Base-by-base conservation (phyloP, 2,888 invertebrate species). In the Orthonychiurus folsomi region DNA sequence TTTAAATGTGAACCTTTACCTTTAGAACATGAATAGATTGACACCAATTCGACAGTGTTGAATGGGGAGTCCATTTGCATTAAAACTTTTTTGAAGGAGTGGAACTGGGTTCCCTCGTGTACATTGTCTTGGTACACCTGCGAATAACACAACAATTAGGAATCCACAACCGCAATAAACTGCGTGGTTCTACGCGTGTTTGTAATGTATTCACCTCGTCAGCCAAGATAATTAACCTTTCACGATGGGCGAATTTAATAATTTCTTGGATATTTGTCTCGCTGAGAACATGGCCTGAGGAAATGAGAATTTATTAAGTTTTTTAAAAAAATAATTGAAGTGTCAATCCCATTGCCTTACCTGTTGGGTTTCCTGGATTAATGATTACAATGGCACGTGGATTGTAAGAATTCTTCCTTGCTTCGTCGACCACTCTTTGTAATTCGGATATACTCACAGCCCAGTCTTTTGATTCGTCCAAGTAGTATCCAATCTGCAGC, bases 331-430 rank as follows among this genome's bases (percentile, higher is more conserved):
- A 18, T 54, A 57, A 20, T 23, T 28, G 18, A 55, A 3, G 9
- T 24, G 15, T 52, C 12, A 9, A 27, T n/a, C 12, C 27, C 3
- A 24, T 5, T 15, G 21, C n/a, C 0, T 93, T 75, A 79, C 95
- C 97, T 3, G 99, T 99, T n/a, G 99, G 97, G 80, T 99, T 99
- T 59, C 99, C 99, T 0, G 99, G 99, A 81, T 99, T 99, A 75
- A 99, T 99, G 66, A 99, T 84, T 48, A 93, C 93, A 60, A 99
- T 79, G 0, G 88, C 94, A 53, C 93, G 83, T 1, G 93, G 65
- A 82, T 81, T 47, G 76, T 84, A 85, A 0, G 70, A 76, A 48
- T 93, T 73, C 65, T 80, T 78, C 26, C 47, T n/a, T 0, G 85
- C 84, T 71, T 87, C 89, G 0, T 77, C 76, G 50, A 86, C 77